A percentile compares a stretch with the other conserved stretches of the same genome.
phyloP scores from a whole-genome alignment of 2,113 vertebrate genomes.

The Pardalotus punctatus region DNA sequence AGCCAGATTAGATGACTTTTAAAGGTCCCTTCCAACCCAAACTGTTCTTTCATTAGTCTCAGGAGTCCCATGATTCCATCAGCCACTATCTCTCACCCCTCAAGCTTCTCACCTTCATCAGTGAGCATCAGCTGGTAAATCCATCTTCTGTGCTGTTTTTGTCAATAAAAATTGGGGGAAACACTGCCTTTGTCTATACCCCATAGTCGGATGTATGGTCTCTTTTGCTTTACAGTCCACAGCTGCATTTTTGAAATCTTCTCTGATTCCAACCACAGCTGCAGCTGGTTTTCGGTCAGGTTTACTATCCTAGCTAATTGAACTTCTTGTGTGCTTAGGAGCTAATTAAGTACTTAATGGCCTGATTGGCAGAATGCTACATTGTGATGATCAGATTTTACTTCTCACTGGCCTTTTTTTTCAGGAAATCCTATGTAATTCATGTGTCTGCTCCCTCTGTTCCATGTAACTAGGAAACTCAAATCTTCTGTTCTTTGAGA shows the following conservation, averaged over 20 bases:
- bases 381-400: neutral
- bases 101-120: neutral
- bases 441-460: neutral
- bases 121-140: neutral
- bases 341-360: neutral
- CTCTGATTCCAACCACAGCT: neutral
- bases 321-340: neutral
- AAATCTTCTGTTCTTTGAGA: neutral
- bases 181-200: neutral
- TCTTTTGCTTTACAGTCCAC: neutral
- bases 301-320: neutral
- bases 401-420: neutral
- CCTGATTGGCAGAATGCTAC: neutral
- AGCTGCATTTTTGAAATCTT: neutral
- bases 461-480: neutral
- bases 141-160: neutral
- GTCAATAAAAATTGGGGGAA: neutral
- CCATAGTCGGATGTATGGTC: neutral
- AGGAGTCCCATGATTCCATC: neutral
- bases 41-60: neutral
- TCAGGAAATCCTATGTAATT: neutral
- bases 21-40: neutral
- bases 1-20: neutral
- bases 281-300: neutral
- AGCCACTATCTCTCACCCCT: neutral